Conservation (phyloP, 2,113 vertebrate species). For the Forbesichthys agassizii region DNA sequence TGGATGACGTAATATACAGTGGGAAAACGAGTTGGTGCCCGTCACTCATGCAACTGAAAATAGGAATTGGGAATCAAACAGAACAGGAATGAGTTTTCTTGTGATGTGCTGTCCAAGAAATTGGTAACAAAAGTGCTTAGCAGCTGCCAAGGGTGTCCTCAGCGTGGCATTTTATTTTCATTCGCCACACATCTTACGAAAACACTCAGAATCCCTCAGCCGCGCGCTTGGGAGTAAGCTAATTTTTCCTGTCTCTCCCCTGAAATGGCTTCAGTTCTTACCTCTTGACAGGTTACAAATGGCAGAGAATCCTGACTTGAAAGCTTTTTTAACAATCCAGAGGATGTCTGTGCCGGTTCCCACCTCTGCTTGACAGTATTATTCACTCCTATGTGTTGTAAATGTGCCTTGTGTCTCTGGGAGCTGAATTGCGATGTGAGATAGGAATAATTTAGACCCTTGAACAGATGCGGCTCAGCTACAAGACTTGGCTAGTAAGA, state of each 20-base stretch:
- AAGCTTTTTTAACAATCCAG: constrained; percentile 17
- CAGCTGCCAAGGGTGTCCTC: not conserved
- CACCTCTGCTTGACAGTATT: constrained; percentile 23
- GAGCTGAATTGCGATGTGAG: constrained; percentile 1
- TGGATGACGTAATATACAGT: not conserved
- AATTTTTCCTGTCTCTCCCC: not conserved
- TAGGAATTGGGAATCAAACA: not conserved
- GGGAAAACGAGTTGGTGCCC: not conserved
- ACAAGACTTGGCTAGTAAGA: not conserved
- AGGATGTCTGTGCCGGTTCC: constrained; percentile 6
- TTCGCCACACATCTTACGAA: not conserved
- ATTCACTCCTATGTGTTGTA: constrained; percentile 7
- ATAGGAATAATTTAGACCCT: constrained; percentile 1
- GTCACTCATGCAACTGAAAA: not conserved
- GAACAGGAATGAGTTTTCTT: not conserved
- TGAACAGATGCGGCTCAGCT: not conserved
- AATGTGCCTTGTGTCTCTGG: not conserved
- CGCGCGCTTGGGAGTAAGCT: not conserved
- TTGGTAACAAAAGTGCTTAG: not conserved
- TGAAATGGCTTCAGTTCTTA: not conserved
- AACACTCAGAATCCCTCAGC: not conserved
- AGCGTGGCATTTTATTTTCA: not conserved
- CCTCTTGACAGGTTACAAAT: constrained; percentile 21
- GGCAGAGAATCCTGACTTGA: constrained; percentile 2
- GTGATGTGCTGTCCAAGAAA: not conserved